Evolutionary conservation across 1,140 invertebrate species (phyloP), one percentile per base, ranked within the genome.

Genomic region (Coptotermes formosanus): DNA sequence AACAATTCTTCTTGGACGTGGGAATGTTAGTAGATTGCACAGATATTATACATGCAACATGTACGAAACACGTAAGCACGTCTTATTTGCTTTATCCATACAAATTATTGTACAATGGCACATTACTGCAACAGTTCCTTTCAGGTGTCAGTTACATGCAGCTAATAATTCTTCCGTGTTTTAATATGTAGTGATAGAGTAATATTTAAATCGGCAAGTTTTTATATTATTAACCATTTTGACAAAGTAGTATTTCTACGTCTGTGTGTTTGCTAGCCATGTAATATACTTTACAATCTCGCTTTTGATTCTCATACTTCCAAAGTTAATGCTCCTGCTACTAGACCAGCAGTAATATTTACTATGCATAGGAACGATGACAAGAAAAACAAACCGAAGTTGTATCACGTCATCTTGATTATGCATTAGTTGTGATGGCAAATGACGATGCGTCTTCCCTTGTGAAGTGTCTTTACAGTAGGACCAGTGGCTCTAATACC

Each of bases 101-200:
- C 64, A 75, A 75, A 75, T 75, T 75, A 75, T 75, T 75, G 64
- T 75, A 75, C 64, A 75, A 30, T 75, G 64, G 64, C 64, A 75
- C 64, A 75, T 75, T 75, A 75, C 64, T 11, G 64, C 25, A 75
- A 7, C 64, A 75, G n/a, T 30, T 75, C 64, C 8, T n/a, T 75
- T 75, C 64, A 75, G 14, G 4, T 8, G n/a, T n/a, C n/a, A 75
- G 64, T n/a, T 30, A 75, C 8, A 75, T 30, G 14, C 14, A n/a
- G 9, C 6, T 75, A 75, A n/a, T 30, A 30, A 75, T 75, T 19
- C 19, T 64, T 25, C 16, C 23, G 12, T 8, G 14, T 64, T 64
- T 64, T 64, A 64, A n/a, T 19, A 64, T 16, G 45, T 7, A 16
- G 2, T 30, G 25, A n/a, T 75, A 9, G n/a, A 75, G 19, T 55